Conservation (phyloP, 2,888 invertebrate species). For the Rotaria magnacalcarata region DNA sequence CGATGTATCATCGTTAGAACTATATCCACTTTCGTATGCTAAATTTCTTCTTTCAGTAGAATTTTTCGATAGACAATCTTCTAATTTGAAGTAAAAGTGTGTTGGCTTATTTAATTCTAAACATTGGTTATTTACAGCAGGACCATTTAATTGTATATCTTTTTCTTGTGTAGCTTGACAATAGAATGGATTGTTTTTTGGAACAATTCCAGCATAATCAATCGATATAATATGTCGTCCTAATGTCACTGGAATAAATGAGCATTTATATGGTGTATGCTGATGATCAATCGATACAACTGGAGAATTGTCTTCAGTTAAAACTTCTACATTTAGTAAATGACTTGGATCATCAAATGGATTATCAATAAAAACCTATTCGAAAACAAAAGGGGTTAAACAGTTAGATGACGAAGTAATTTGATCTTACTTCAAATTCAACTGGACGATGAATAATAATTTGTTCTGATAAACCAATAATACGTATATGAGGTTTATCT, state of each 20-base stretch:
- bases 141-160: constrained; percentile 21
- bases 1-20: constrained; percentile 20
- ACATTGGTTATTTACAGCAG: neutral
- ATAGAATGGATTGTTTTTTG: neutral
- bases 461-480: neutral
- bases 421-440: neutral
- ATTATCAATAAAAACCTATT: neutral
- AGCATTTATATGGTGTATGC: neutral
- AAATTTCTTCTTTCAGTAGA: neutral
- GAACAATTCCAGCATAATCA: constrained; percentile 19
- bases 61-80: neutral
- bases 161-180: neutral
- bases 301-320: neutral
- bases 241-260: neutral
- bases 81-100: constrained; percentile 7
- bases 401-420: no score
- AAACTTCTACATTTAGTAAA: neutral
- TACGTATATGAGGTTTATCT: neutral
- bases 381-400: neutral
- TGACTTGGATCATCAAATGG: neutral
- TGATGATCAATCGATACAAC: neutral
- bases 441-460: neutral
- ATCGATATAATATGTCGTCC: neutral
- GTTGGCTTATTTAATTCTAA: neutral
- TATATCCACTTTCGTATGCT: constrained; percentile 34